Evolutionary conservation across 2,113 vertebrate species (phyloP).

Genomic region (Bothrops jararaca): DNA sequence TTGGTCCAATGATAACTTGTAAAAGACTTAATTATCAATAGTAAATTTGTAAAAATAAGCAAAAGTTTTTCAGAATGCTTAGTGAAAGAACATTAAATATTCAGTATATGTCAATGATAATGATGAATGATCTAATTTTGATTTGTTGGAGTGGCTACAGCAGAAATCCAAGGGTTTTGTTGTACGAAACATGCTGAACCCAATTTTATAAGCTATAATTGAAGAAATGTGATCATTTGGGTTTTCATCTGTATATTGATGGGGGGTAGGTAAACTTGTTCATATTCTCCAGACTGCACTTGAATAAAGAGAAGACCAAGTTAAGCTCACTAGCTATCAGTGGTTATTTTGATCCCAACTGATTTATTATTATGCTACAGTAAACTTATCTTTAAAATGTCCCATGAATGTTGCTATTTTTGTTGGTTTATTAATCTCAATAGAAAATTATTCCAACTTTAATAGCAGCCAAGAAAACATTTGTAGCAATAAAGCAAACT

Average conservation of each 20-base stretch:
- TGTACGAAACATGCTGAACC: not conserved
- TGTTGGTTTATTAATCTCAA: not conserved
- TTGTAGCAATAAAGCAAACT: not conserved
- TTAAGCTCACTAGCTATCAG: not conserved
- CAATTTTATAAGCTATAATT: not conserved
- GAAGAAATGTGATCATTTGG: not conserved
- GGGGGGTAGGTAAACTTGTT: no score
- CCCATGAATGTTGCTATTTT: not conserved
- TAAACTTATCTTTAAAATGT: not conserved
- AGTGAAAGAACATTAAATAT: not conserved
- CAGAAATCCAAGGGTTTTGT: not conserved
- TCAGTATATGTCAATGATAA: not conserved
- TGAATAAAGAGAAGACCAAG: not conserved
- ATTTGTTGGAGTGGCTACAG: not conserved
- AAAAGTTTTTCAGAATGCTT: not conserved
- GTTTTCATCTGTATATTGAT: not conserved
- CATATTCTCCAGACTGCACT: not conserved
- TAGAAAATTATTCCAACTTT: not conserved
- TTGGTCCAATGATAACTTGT: not conserved
- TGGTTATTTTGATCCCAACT: no score
- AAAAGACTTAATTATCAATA: constrained; percentile 2
- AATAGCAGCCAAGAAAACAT: not conserved
- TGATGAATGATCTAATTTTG: not conserved
- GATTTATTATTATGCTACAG: not conserved
- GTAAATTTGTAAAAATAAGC: not conserved